phyloP scores from a whole-genome alignment of 1,140 invertebrate species.

The Tetragnatha versicolor region DNA sequence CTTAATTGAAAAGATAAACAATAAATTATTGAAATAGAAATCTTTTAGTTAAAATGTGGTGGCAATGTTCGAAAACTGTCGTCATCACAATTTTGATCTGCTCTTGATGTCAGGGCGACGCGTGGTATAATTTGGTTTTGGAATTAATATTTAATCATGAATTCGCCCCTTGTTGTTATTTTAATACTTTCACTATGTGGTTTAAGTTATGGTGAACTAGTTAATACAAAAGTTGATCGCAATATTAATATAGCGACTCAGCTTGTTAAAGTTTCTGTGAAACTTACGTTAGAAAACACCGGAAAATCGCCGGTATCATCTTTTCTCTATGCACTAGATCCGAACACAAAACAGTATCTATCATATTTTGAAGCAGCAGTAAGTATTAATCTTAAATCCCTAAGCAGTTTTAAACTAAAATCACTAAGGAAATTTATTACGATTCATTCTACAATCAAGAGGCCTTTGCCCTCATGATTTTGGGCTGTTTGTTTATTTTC shows the following conservation, averaged over 20 bases:
- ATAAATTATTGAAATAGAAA: not conserved
- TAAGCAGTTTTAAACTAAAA: too few relatives aligned
- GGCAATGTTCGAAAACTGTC: constrained; percentile 6
- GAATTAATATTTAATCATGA: constrained; percentile 7
- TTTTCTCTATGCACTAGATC: constrained; percentile 78
- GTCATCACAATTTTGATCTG: constrained; percentile 35
- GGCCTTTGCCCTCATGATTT: too few relatives aligned
- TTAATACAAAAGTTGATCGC: constrained; percentile 83
- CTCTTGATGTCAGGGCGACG: constrained; percentile 36
- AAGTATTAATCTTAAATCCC: too few relatives aligned
- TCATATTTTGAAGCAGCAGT: constrained; percentile 76
- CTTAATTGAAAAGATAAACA: too few relatives aligned
- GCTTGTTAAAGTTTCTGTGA: constrained; percentile 81
- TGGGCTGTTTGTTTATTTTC: too few relatives aligned
- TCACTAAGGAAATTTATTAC: too few relatives aligned
- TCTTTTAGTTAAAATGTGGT: not conserved
- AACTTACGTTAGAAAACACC: constrained; percentile 82
- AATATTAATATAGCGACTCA: constrained; percentile 87
- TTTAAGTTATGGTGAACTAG: constrained; percentile 62
- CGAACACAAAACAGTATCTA: constrained; percentile 71
- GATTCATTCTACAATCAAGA: too few relatives aligned
- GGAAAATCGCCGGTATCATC: constrained; percentile 74
- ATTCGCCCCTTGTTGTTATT: constrained; percentile 7
- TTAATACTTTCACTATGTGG: not conserved
- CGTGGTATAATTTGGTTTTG: constrained; percentile 15